Percentiles rank a stretch among this genome's conserved stretches.
Evolutionary conservation across 2,888 invertebrate genomes (phyloP).

Genomic region (Zeuzera pyrina): DNA sequence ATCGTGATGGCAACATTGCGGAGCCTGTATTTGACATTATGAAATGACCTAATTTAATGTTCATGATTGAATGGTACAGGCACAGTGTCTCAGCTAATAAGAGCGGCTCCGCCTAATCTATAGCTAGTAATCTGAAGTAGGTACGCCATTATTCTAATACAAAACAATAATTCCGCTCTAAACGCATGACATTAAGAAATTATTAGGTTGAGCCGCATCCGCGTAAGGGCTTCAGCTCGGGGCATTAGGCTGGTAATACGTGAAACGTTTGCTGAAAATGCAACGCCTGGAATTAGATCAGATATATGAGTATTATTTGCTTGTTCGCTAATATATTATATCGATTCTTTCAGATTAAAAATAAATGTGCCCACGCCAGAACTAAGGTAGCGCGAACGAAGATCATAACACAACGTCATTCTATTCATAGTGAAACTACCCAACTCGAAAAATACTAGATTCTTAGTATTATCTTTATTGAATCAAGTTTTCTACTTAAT

Average conservation of each 20-base stretch:
- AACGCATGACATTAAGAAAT: conserved; percentile 71
- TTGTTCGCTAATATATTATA: no score
- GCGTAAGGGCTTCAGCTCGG: conserved; percentile 49
- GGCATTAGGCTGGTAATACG: conserved; percentile 26
- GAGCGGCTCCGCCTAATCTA: conserved; percentile 41
- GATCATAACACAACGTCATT: no score
- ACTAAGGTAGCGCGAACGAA: no score
- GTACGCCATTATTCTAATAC: conserved; percentile 61
- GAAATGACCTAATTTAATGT: conserved; percentile 24
- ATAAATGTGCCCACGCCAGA: no score
- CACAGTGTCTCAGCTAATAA: conserved; percentile 30
- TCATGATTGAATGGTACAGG: conserved; percentile 25
- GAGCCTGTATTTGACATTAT: conserved; percentile 18
- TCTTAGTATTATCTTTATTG: no score
- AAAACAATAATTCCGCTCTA: conserved; percentile 69
- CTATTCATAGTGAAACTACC: no score
- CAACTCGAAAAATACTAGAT: no score
- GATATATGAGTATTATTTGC: no score
- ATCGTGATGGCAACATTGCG: conserved; percentile 28
- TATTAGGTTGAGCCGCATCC: conserved; percentile 67
- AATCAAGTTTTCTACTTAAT: no score
- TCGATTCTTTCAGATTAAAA: no score
- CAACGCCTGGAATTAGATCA: no score
- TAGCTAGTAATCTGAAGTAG: conserved; percentile 49
- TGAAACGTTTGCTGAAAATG: no score